Percentiles rank a stretch among this genome's conserved stretches.
phyloP scores from a whole-genome alignment of 2,888 invertebrate genomes.

The Tubulanus polymorphus region DNA sequence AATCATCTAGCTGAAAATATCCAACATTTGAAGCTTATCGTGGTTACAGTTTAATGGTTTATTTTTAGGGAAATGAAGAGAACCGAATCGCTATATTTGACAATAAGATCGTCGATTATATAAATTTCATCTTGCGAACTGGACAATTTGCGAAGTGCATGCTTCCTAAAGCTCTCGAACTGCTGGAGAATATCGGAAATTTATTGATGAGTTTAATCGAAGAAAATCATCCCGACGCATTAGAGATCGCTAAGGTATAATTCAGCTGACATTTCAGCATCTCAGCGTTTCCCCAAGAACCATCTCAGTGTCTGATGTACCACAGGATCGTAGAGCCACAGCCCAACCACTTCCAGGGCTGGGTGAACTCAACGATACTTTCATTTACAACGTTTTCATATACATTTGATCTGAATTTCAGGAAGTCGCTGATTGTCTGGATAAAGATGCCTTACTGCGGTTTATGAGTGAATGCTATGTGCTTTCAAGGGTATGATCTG shows the following conservation, averaged over 20 bases:
- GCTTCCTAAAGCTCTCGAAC: slow-evolving; percentile 39
- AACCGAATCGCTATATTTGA: slow-evolving; percentile 49
- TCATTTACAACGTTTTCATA: too few relatives aligned
- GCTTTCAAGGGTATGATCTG: not conserved
- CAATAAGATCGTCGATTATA: slow-evolving; percentile 52
- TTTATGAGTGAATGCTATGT: slow-evolving; percentile 50
- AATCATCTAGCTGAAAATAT: too few relatives aligned
- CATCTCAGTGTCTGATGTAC: too few relatives aligned
- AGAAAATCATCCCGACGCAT: slow-evolving; percentile 50
- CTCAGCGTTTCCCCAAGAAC: too few relatives aligned
- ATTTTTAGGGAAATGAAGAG: slow-evolving; percentile 48
- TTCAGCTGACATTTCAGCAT: too few relatives aligned
- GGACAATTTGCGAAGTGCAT: slow-evolving; percentile 45
- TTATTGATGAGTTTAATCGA: slow-evolving; percentile 49
- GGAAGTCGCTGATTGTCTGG: slow-evolving; percentile 53
- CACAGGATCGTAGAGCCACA: too few relatives aligned
- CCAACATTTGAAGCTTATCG: too few relatives aligned
- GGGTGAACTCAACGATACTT: too few relatives aligned
- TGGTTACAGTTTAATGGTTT: too few relatives aligned
- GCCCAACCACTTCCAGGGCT: too few relatives aligned
- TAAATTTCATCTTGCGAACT: slow-evolving; percentile 52
- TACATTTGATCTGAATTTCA: slow-evolving; percentile 16
- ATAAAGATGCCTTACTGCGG: slow-evolving; percentile 47
- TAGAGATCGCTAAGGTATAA: slow-evolving; percentile 44
- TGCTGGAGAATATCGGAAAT: slow-evolving; percentile 45